Conservation (phyloP, 2,113 vertebrate genomes). For the Malaclemys terrapin region DNA sequence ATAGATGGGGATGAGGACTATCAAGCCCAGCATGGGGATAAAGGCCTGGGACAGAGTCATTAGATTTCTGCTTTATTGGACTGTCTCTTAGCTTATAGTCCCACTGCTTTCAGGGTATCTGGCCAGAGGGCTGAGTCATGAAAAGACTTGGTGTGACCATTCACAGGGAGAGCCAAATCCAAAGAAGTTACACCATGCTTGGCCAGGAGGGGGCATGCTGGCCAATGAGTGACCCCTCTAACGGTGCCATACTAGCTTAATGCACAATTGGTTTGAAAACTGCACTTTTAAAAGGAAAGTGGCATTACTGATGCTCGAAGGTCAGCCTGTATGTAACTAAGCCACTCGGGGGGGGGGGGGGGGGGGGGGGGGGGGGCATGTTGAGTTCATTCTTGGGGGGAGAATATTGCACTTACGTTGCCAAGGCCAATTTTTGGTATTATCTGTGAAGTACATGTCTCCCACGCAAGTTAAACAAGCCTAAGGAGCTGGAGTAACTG, state of each 20-base stretch:
- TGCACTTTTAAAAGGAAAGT: background rate
- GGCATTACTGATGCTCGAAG: background rate
- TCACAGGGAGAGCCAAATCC: background rate
- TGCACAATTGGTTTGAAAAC: background rate
- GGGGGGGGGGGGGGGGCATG: rapidly evolving
- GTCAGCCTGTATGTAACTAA: rapidly evolving
- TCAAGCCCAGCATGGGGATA: background rate
- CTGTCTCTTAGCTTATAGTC: background rate
- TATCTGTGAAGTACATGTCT: constrained; percentile 10
- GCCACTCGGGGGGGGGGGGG: rapidly evolving
- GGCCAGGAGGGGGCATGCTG: background rate
- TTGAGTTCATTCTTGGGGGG: background rate
- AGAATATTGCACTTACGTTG: background rate
- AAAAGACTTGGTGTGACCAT: background rate
- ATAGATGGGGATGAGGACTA: background rate
- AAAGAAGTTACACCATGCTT: background rate
- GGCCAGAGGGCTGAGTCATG: background rate
- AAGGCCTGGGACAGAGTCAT: background rate
- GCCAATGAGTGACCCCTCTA: background rate
- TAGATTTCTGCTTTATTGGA: background rate
- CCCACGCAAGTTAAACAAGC: background rate
- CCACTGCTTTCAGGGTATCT: background rate
- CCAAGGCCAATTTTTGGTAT: background rate
- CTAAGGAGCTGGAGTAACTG: background rate
- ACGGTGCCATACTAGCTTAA: background rate